Conservation (phyloP, 2,888 invertebrate species). For the Eristalinus aeneus region DNA sequence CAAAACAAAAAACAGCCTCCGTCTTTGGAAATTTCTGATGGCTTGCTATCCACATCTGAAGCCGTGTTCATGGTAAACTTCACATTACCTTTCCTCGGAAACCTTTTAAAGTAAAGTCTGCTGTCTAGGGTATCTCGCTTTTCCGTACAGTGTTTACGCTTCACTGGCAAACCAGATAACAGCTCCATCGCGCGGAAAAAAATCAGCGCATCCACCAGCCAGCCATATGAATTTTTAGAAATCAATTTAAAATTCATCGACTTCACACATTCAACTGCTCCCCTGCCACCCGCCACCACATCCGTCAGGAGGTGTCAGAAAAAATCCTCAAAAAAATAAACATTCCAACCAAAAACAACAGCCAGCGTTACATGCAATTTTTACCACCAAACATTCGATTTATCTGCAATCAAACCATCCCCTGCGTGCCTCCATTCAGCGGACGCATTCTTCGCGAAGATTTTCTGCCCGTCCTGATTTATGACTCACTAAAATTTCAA, state of each 20-base stretch:
- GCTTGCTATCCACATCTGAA: no score
- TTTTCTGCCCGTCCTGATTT: neutral
- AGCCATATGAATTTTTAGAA: neutral
- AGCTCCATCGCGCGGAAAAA: neutral
- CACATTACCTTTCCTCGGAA: no score
- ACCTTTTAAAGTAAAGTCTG: no score
- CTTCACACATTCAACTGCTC: neutral
- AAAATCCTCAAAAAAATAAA: neutral
- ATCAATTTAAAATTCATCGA: neutral
- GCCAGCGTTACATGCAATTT: neutral
- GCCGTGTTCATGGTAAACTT: no score
- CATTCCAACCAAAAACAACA: neutral
- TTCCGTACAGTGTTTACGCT: no score
- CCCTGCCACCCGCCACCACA: neutral
- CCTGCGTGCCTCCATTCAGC: neutral
- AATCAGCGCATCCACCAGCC: neutral
- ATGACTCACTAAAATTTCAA: neutral
- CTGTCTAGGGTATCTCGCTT: no score
- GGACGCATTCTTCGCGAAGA: neutral
- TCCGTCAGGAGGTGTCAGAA: neutral
- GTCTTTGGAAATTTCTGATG: no score
- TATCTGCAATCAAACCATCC: neutral
- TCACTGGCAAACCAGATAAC: no score
- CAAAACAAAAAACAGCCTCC: no score
- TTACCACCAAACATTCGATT: neutral